Evolutionary conservation across 2,797 vertebrate species (phyloP), one percentile per base, ranked within the genome.

Genomic region (Telmatherina bonti): DNA sequence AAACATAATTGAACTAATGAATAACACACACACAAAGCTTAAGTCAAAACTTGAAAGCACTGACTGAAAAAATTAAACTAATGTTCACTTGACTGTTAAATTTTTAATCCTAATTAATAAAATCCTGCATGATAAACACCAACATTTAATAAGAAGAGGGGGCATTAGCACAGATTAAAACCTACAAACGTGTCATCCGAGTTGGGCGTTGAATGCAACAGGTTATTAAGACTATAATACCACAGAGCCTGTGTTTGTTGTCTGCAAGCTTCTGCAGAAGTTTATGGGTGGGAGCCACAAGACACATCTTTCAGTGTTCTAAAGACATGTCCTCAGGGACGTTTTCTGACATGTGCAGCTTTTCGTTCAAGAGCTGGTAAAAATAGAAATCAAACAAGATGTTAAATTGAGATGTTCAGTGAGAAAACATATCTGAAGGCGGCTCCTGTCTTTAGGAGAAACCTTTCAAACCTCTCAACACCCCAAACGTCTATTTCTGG

Each of bases 351-450:
- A 64, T 79, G 76, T 74, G 24, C 41, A 65, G 66, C 60, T 30
- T 76, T 68, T 58, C 30, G 22, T 65, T 36, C 65, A 65, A 57
- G 78, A 65, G 41, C 52, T 11, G 33, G 29, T 72, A 77, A 85
- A 87, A 89, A 88, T 83, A 84, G 81, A 83, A 78, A 79, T 76
- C 36, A 55, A 58, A 77, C 58, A 33, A 79, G 59, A 3, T 41
- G 62, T 82, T 65, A 81, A 52, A 79, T n/a, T 29, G 58, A 74
- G 41, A 55, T 30, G 41, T 33, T 80, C 63, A 31, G 52, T 38
- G 56, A 74, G 74, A 74, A 69, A 74, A 43, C 57, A 22, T 36
- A 52, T 85, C 58, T 79, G 64, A 83, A 79, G 69, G 31, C 73
- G 55, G 69, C 70, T 83, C 47, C 9, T 22, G 35, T 77, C 83